Conservation (phyloP, 2,888 invertebrate species). For the Resseliella maxima region DNA sequence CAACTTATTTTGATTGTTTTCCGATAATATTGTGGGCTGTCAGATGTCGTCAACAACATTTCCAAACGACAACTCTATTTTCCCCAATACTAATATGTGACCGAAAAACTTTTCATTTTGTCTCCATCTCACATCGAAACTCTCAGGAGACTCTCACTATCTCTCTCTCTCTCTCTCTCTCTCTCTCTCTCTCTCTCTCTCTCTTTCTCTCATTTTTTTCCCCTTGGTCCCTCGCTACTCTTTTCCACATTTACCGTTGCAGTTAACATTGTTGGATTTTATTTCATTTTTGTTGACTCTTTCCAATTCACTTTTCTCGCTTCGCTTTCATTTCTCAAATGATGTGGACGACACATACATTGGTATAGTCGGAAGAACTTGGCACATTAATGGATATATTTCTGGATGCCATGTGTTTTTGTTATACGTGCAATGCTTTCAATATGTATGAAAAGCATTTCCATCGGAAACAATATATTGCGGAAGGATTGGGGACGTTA, state of each 20-base stretch:
- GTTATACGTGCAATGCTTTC: slow-evolving; percentile 45
- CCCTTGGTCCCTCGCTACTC: too few species aligned
- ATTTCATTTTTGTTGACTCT: background rate
- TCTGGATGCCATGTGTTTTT: slow-evolving; percentile 42
- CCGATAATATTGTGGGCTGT: slow-evolving; percentile 41
- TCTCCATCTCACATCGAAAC: too few species aligned
- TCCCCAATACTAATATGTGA: background rate
- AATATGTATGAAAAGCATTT: background rate
- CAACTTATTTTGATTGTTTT: slow-evolving; percentile 51
- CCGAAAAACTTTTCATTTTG: background rate
- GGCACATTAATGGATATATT: slow-evolving; percentile 51
- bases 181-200: background rate
- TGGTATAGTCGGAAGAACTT: background rate
- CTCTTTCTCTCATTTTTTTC: background rate
- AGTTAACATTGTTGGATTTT: background rate
- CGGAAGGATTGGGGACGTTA: slow-evolving; percentile 12
- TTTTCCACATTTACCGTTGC: too few species aligned
- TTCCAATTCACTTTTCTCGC: slow-evolving; percentile 33
- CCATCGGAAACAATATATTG: slow-evolving; percentile 21
- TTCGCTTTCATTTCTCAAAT: background rate
- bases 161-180: background rate
- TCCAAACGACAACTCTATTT: slow-evolving; percentile 33
- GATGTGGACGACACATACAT: background rate
- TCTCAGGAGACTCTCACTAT: too few species aligned
- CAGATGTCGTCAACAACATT: slow-evolving; percentile 43